A percentile compares a stretch with the other conserved stretches of the same genome.
phyloP scores from a whole-genome alignment of 2,113 vertebrate species.

The Phyllopteryx taeniolatus region DNA sequence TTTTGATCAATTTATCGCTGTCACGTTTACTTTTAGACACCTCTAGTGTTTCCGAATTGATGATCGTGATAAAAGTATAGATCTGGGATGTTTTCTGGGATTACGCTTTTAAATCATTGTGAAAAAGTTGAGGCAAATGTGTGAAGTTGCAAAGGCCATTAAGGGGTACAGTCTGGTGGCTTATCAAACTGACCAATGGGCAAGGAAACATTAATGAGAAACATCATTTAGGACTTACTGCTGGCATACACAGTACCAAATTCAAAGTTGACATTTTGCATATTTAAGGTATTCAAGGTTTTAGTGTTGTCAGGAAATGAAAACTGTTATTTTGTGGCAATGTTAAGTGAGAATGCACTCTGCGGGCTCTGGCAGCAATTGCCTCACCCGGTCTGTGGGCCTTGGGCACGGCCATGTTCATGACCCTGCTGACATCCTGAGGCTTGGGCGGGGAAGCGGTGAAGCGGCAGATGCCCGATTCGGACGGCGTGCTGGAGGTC shows the following conservation, averaged over 20 bases:
- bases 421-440: constrained; percentile 92
- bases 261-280: not conserved
- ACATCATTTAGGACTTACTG: not conserved
- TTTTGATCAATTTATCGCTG: no score
- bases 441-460: constrained; percentile 97
- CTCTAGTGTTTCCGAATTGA: no score
- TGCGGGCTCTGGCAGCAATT: not conserved
- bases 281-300: not conserved
- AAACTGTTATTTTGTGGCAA: not conserved
- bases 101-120: no score
- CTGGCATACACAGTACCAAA: not conserved
- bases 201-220: not conserved
- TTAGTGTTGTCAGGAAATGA: constrained; percentile 11
- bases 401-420: constrained; percentile 97
- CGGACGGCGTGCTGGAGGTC: constrained; percentile 96
- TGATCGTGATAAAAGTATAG: no score
- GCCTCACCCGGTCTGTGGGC: constrained; percentile 95
- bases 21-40: no score
- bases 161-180: not conserved
- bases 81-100: no score
- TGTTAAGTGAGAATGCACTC: not conserved
- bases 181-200: not conserved
- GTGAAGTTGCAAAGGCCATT: no score
- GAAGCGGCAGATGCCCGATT: constrained; percentile 98
- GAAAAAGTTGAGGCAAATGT: no score